Evolutionary conservation across 1,140 invertebrate species (phyloP).

Genomic region (Apis dorsata): DNA sequence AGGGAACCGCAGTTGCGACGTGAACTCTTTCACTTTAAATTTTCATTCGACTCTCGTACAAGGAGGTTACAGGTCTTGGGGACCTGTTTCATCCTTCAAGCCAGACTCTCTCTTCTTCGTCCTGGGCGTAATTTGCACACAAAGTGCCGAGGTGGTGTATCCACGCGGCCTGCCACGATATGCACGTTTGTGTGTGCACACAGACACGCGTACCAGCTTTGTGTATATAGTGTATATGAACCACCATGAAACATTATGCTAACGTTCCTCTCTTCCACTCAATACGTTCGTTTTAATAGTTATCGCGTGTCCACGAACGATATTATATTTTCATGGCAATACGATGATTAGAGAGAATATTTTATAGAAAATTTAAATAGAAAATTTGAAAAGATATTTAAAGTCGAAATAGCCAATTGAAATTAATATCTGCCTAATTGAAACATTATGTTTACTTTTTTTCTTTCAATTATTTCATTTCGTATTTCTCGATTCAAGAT

Average conservation of each 20-base stretch:
- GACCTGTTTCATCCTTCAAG: conserved; percentile 71
- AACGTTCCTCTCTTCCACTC: conserved; percentile 61
- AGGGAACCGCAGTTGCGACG: conserved; percentile 4
- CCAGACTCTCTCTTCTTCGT: conserved; percentile 68
- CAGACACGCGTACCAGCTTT: conserved; percentile 32
- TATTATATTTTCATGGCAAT: conserved; percentile 25
- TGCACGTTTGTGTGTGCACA: conserved; percentile 44
- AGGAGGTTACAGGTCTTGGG: conserved; percentile 64
- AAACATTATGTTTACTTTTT: background rate
- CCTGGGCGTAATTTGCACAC: conserved; percentile 78
- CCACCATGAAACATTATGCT: conserved; percentile 72
- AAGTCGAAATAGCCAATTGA: too few species aligned
- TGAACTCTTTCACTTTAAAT: conserved; percentile 68
- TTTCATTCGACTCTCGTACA: conserved; percentile 70
- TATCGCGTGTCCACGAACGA: conserved; percentile 26
- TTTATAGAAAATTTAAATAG: background rate
- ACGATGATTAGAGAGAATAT: background rate
- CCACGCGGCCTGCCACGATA: conserved; percentile 61
- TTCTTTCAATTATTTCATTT: too few species aligned
- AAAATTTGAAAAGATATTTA: too few species aligned
- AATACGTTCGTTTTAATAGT: conserved; percentile 29
- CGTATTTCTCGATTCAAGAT: too few species aligned
- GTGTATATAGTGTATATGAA: conserved; percentile 46
- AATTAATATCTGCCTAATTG: too few species aligned
- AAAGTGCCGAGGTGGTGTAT: conserved; percentile 74